Base-by-base conservation (phyloP, 2,113 vertebrate genomes). In the Scomber colias region DNA sequence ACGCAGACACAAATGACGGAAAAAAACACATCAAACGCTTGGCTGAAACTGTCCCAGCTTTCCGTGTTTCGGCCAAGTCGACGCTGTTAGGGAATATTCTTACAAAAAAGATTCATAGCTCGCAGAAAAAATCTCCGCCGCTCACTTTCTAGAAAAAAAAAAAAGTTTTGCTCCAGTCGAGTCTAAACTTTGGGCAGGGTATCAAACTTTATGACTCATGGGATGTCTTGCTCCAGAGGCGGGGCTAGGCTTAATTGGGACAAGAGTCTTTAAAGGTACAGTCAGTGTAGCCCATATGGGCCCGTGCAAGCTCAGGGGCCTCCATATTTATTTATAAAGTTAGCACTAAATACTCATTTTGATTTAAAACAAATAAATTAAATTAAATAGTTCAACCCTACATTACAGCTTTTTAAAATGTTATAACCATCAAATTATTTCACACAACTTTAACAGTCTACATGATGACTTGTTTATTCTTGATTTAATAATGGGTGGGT, bases 181-280 rank as follows among this genome's bases (percentile, higher is more conserved):
- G 79, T 85, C 89, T 89, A 87, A 94, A 95, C 91, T 95, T 94
- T 93, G 94, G 94, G 93, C 93, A 93, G 94, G 93, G 95, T 93
- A 87, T 93, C 88, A 93, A 95, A 95, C 93, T 95, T 94, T 92
- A 92, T 91, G 91, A 91, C 91, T 93, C 94, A 93, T 90, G 92
- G 93, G 92, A 92, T 65, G 89, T 65, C 85, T 90, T 90, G 83
- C 88, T 71, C 76, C 82, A 46, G 83, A 30, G 93, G 94, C 84
- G 95, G 93, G 21, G 84, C 86, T 63, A 83, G 45, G 64, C 83
- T 83, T 78, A 86, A 86, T 68, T 87, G 89, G 84, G 86, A 88
- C 63, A 31, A 74, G 89, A 89, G 83, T 15, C 50, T 91, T 94
- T 93, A 95, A 94, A 94, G 93, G 84, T 71, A 89, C 92, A 92